Evolutionary conservation across 2,888 invertebrate species (phyloP).

Genomic region (Agrotis exclamationis): DNA sequence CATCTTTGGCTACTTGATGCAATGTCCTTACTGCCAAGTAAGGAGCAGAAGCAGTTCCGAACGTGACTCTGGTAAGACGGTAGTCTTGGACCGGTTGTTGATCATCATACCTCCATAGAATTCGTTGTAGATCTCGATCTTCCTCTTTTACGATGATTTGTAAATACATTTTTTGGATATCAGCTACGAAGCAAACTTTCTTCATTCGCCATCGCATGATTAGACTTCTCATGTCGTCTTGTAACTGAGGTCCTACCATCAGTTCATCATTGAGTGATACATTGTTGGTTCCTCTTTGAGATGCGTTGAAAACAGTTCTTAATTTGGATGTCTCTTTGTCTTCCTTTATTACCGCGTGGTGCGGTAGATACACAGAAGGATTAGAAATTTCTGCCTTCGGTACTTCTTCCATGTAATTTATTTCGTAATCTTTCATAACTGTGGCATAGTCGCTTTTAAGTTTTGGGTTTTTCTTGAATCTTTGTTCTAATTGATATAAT

Average conservation of each 20-base stretch:
- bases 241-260: constrained; percentile 56
- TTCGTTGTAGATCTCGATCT: constrained; percentile 23
- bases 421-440: constrained; percentile 8
- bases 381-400: constrained; percentile 1
- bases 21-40: constrained; percentile 8
- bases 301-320: constrained; percentile 23
- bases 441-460: constrained; percentile 46
- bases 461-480: constrained; percentile 34
- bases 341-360: constrained; percentile 3
- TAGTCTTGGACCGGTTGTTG: constrained; percentile 34
- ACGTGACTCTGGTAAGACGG: constrained; percentile 21
- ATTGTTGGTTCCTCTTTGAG: constrained; percentile 11
- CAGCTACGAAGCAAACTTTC: constrained; percentile 59
- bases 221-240: constrained; percentile 58
- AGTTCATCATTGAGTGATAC: constrained; percentile 62
- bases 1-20: constrained; percentile 8
- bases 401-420: constrained; percentile 23
- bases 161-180: constrained; percentile 67
- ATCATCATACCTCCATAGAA: constrained; percentile 15
- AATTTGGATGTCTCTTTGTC: constrained; percentile 13
- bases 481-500: constrained; percentile 27
- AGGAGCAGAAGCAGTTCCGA: constrained; percentile 19
- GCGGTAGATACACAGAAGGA: constrained; percentile 8
- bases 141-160: constrained; percentile 38
- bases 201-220: constrained; percentile 64